Evolutionary conservation across 2,113 vertebrate species (phyloP), one percentile per base, ranked within the genome.

Genomic region (Paradisaea rubra): DNA sequence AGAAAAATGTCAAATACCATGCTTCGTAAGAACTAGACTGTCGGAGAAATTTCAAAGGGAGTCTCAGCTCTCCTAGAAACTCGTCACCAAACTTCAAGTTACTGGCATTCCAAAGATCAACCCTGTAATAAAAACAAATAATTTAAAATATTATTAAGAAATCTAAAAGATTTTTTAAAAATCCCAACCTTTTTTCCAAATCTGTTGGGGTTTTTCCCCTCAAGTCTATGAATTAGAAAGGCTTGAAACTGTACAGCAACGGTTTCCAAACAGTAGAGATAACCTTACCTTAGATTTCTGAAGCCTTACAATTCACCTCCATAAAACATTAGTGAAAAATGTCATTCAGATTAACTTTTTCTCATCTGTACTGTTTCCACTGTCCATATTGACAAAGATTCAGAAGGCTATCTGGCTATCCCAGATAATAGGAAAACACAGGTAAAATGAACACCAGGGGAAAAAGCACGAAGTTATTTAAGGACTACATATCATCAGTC

Each of bases 31-130:
- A 97, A 66, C 98, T 98, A 14, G 98, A 98, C 95, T 99, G 99
- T 53, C 98, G 98, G 73, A 99, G 97, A 52, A 98, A 98, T 93
- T 98, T 98, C 90, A 99, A 96, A 15, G 99, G 99, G 59, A 99
- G 98, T 35, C 98, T 98, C 35, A 99, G 98, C 37, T 99, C 99
- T 94, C 99, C 99, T 45, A 99, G 97, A 94, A 99, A 99, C 97
- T 99, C 99, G 0, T 99, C 99, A 52, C 99, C 99, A 86, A 99
- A 99, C 97, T 99, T 99, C 96, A 99, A 94, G 96, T 99, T 99
- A 95, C 99, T 99, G 97, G 99, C 99, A 45, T 99, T 99, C 99
- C 99, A 99, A 95, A 99, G 98, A 91, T 99, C 99, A 91, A 99
- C 98, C 88, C 99, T 99, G 97, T 76, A 97, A 87, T 64, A 84